phyloP scores from a whole-genome alignment of 23 tunicate species.

The Trididemnum clinides region DNA sequence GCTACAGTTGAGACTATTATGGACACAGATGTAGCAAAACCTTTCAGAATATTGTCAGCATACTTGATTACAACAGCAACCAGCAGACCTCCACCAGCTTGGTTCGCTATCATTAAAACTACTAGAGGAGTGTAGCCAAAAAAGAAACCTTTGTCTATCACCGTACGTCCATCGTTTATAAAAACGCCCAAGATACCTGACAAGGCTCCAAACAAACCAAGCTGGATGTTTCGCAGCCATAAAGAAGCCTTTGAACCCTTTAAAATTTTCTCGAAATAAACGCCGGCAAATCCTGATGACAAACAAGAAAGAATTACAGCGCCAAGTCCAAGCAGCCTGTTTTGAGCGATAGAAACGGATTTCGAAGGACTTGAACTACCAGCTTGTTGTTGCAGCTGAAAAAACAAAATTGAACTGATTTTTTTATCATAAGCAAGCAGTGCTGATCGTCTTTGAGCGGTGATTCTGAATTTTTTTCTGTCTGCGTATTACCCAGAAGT shows the following conservation, averaged over 20 bases:
- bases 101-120: slow-evolving; percentile 46
- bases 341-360: background rate
- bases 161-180: slow-evolving; percentile 64
- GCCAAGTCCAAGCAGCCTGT: slow-evolving; percentile 57
- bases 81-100: slow-evolving; percentile 88
- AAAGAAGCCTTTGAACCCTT: slow-evolving; percentile 83
- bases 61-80: slow-evolving; percentile 96
- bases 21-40: slow-evolving; percentile 94
- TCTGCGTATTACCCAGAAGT: no score
- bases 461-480: no score
- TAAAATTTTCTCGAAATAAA: slow-evolving; percentile 93
- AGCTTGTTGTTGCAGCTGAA: slow-evolving; percentile 43
- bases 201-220: slow-evolving; percentile 82
- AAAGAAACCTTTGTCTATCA: slow-evolving; percentile 85
- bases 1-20: slow-evolving; percentile 84
- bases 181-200: slow-evolving; percentile 75
- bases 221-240: slow-evolving; percentile 91
- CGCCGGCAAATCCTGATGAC: slow-evolving; percentile 99
- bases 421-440: background rate
- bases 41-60: slow-evolving; percentile 95
- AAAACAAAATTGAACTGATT: no score
- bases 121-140: slow-evolving; percentile 78
- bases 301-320: slow-evolving; percentile 90
- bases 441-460: slow-evolving; percentile 23
- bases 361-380: background rate